Conservation (phyloP, 2,113 vertebrate species). For the Alethe diademata region DNA sequence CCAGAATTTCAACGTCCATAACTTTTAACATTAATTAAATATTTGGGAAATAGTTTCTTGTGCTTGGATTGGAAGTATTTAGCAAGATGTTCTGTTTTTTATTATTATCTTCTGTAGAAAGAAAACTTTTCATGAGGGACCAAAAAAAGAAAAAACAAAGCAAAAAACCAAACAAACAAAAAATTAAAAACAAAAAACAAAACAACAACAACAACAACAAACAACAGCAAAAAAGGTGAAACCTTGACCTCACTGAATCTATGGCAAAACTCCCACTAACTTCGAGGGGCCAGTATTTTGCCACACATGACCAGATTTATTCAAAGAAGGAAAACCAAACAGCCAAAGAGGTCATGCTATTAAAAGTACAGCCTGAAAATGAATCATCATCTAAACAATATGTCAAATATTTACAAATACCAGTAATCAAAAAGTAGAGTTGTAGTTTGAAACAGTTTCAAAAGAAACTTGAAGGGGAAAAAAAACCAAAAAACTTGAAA, state of each 20-base stretch:
- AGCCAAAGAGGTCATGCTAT: neutral
- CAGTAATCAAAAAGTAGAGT: neutral
- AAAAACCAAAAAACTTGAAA: neutral
- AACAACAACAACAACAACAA: neutral
- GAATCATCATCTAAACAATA: neutral
- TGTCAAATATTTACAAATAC: neutral
- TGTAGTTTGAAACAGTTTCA: neutral
- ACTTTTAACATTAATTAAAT: neutral
- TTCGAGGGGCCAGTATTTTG: neutral
- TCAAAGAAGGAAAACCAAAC: neutral
- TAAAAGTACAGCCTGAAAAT: neutral
- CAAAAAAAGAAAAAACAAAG: neutral
- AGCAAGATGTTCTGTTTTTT: neutral
- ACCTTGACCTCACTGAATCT: neutral
- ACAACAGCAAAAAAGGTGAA: neutral
- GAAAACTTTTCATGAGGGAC: neutral
- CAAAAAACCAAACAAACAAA: neutral
- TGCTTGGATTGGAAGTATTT: neutral
- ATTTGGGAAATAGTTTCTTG: neutral
- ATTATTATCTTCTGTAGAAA: neutral
- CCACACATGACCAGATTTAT: neutral
- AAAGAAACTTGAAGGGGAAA: neutral
- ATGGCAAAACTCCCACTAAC: neutral
- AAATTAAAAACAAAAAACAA: too few relatives aligned
- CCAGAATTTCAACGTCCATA: neutral